A percentile compares a stretch with the other conserved stretches of the same genome.
phyloP scores from a whole-genome alignment of 1,140 invertebrate species.

The Druon quercuslanigerum region DNA sequence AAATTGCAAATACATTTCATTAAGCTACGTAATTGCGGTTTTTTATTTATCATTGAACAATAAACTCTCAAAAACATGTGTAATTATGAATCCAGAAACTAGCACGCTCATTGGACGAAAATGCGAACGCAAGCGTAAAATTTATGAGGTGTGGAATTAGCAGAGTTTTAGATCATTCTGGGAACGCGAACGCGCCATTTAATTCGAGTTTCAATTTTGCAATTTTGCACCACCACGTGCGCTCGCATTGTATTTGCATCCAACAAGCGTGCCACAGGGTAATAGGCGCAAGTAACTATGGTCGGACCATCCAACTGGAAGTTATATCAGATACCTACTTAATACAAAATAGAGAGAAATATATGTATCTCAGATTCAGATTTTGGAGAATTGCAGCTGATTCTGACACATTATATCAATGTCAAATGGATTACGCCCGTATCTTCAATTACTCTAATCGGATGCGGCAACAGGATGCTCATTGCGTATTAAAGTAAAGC shows the following conservation, averaged over 20 bases:
- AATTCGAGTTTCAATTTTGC: slow-evolving; percentile 10
- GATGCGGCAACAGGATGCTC: too few species aligned
- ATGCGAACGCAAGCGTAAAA: slow-evolving; percentile 19
- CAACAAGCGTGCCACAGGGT: neutral
- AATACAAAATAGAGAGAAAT: too few species aligned
- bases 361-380: too few species aligned
- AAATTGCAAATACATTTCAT: neutral
- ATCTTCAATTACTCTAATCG: too few species aligned
- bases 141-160: slow-evolving; percentile 16
- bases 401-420: neutral
- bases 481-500: too few species aligned
- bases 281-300: neutral
- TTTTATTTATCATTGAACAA: slow-evolving; percentile 21
- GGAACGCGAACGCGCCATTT: neutral
- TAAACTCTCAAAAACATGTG: slow-evolving; percentile 4
- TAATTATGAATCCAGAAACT: slow-evolving; percentile 10
- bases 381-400: neutral
- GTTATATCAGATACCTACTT: too few species aligned
- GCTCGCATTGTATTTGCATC: neutral
- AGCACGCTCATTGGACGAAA: slow-evolving; percentile 1
- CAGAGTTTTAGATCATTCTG: neutral
- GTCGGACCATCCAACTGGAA: slow-evolving; percentile 3
- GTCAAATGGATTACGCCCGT: too few species aligned
- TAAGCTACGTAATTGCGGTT: neutral
- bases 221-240: neutral